Percentiles rank a stretch among this genome's conserved stretches.
Evolutionary conservation across 2,797 vertebrate species (phyloP).

Genomic region (Silurus aristotelis): DNA sequence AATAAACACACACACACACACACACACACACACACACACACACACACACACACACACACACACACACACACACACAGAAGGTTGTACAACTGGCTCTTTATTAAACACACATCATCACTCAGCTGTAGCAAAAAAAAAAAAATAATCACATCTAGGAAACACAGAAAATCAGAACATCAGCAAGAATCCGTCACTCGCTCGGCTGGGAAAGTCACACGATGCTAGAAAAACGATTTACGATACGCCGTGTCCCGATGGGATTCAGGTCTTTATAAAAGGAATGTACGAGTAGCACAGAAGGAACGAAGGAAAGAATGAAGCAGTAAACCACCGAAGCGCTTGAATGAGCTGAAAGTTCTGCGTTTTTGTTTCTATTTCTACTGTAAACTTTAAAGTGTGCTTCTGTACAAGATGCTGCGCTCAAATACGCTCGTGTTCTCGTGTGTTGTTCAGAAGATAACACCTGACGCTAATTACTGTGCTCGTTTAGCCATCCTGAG

Average conservation of each 20-base stretch:
- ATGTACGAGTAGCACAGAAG: constrained; percentile 66
- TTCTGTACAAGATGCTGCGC: not conserved
- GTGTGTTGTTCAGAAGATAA: no score
- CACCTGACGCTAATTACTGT: not conserved
- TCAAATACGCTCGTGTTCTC: not conserved
- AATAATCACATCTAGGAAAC: constrained; percentile 46
- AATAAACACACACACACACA: constrained; percentile 3
- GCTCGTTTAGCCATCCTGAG: not conserved
- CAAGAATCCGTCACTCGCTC: constrained; percentile 48
- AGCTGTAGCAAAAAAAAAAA: constrained; percentile 44
- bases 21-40: constrained; percentile 22
- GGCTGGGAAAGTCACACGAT: constrained; percentile 61
- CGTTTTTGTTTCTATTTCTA: not conserved
- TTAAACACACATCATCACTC: constrained; percentile 78
- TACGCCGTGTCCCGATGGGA: constrained; percentile 41
- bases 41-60: constrained; percentile 12
- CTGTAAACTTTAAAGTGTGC: constrained; percentile 21
- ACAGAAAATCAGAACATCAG: constrained; percentile 53
- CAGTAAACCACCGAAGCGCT: constrained; percentile 47
- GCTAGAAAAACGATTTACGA: constrained; percentile 67
- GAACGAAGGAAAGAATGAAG: constrained; percentile 9
- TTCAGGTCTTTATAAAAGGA: constrained; percentile 65
- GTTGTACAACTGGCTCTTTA: constrained; percentile 67
- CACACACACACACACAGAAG: constrained; percentile 18
- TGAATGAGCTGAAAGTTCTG: not conserved